These are phyloP conservation scores for Lordiphosa stackelbergi DNA, from an alignment of 1,140 invertebrate species.

Conservation along the genomic window DNA sequence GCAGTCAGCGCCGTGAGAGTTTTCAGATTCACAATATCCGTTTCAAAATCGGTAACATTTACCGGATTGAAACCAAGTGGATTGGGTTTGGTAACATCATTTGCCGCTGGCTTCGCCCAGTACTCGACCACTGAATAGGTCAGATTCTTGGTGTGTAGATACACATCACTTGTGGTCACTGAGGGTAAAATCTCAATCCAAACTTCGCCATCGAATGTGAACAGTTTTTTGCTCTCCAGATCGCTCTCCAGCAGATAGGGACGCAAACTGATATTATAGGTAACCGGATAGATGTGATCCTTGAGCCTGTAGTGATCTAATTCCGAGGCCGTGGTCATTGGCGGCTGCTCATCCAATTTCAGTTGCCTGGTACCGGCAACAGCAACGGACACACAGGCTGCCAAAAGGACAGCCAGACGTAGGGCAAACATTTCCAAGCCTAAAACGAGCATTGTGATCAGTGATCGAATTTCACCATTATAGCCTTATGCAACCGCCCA, in stretches of 20 bases:
- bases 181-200: constrained; percentile 78
- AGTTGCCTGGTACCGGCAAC: constrained; percentile 22
- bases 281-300: constrained; percentile 77
- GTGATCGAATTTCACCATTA: constrained; percentile 25
- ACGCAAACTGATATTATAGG: constrained; percentile 82
- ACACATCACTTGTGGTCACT: constrained; percentile 76
- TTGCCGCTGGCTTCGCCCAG: constrained; percentile 35
- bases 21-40: constrained; percentile 63
- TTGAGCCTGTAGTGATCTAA: constrained; percentile 50
- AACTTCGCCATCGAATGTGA: constrained; percentile 82
- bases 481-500: constrained; percentile 14
- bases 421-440: constrained; percentile 37
- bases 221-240: constrained; percentile 76
- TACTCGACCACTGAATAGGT: constrained; percentile 68
- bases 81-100: constrained; percentile 2
- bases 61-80: not conserved
- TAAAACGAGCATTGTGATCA: not conserved
- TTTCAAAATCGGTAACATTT: constrained; percentile 28
- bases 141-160: constrained; percentile 82
- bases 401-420: constrained; percentile 39
- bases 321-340: constrained; percentile 17
- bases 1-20: constrained; percentile 59
- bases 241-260: constrained; percentile 79
- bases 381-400: constrained; percentile 38
- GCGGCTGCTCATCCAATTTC: constrained; percentile 20